Evolutionary conservation across 1,140 invertebrate species (phyloP), one percentile per base, ranked within the genome.

Genomic region (Penaeus vannamei): DNA sequence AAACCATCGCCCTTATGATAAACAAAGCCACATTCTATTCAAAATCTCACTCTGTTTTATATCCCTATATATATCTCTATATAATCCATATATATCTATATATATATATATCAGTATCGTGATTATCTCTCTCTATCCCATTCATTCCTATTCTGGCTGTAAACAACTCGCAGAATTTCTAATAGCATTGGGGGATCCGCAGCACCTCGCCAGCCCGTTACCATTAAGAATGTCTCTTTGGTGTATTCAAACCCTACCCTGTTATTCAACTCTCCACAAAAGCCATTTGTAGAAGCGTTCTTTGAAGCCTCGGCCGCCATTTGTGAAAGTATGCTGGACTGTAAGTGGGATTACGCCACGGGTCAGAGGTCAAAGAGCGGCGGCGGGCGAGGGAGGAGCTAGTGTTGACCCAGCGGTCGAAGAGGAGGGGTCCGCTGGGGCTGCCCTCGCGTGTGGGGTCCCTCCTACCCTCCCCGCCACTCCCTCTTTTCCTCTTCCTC

Each of bases 191-290:
- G 53, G 53, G 53, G 10, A 53, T 53, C 53, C 12, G 53, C 53
- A 53, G 53, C 53, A 53, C 53, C 53, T 53, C 53, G 53, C 53
- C 42, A 59, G 85, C 77, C 72, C 53, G 46, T 36, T 61, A 77
- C 81, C 85, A 86, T 86, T 87, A 87, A 87, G 86, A 87, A 87
- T 87, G 86, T 87, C 86, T 82, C 86, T 87, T 87, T 87, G 86
- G 86, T 87, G 86, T 87, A 87, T 82, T 87, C 86, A 87, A 87
- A 80, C 79, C 79, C 79, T 80, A 53, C 8, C 77, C 79, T 53
- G 86, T 66, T 87, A 87, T 87, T 87, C 86, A 87, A 12, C 19
- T 61, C 79, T 80, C 69, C 79, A 87, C 86, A 87, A 87, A 83
- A 64, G 62, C 29, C 53, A 61, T 46, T 69, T 61, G 53, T 53